Percentiles rank a stretch among this genome's conserved stretches.
phyloP scores from a whole-genome alignment of 1,140 invertebrate genomes.

The Lepidurus couesii region DNA sequence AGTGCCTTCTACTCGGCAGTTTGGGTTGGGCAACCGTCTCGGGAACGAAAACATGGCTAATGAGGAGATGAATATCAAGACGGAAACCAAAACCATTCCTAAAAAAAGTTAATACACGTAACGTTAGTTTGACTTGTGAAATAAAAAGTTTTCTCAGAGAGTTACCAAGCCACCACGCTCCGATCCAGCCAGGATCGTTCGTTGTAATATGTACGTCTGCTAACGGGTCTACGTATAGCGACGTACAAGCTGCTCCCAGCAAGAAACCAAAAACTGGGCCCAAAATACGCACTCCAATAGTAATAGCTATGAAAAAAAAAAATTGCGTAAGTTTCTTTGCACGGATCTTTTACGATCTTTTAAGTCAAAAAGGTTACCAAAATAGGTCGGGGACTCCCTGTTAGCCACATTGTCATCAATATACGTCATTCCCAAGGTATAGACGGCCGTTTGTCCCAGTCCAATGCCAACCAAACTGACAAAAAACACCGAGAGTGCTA shows the following conservation, averaged over 20 bases:
- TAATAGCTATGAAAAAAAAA: slow-evolving; percentile 63
- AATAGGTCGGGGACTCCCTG: slow-evolving; percentile 86
- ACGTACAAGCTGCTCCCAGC: slow-evolving; percentile 81
- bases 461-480: slow-evolving; percentile 80
- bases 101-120: not conserved
- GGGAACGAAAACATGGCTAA: slow-evolving; percentile 86
- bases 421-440: slow-evolving; percentile 65
- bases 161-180: slow-evolving; percentile 85
- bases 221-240: slow-evolving; percentile 74
- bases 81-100: slow-evolving; percentile 65
- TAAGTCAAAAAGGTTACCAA: slow-evolving; percentile 54
- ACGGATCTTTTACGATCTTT: not conserved
- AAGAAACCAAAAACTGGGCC: slow-evolving; percentile 86
- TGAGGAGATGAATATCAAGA: slow-evolving; percentile 68
- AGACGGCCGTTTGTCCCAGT: slow-evolving; percentile 84
- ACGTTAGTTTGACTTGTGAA: not conserved
- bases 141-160: not conserved
- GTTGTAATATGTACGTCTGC: slow-evolving; percentile 67
- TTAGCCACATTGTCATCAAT: slow-evolving; percentile 90
- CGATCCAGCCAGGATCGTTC: slow-evolving; percentile 82
- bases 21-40: slow-evolving; percentile 51
- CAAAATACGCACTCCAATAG: slow-evolving; percentile 82
- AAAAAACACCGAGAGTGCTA: slow-evolving; percentile 70
- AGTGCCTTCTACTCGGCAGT: slow-evolving; percentile 10
- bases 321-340: slow-evolving; percentile 11